Evolutionary conservation across 2,888 invertebrate genomes (phyloP), one percentile per base, ranked within the genome.

Genomic region (Lasioglossum calceatum): DNA sequence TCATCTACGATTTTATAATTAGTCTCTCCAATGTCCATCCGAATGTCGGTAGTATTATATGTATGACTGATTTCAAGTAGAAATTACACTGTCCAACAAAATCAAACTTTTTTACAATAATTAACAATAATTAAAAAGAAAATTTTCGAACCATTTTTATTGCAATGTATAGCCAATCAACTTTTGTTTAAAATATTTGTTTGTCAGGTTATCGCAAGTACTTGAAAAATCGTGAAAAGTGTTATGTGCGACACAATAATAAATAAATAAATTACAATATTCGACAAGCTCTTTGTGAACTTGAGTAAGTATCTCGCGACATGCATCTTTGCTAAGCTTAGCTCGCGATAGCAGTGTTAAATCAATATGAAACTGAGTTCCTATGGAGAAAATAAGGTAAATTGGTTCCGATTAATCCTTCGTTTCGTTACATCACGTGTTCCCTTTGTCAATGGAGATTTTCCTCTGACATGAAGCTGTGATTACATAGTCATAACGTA

Each of bases 291-390:
- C 76, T n/a, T 81, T 32, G 16, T 54, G 36, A 14, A 54, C 4
- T 61, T 12, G 44, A 14, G 23, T 74, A 75, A 14, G 23, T 74
- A 75, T 58, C 70, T 71, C 47, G 27, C 4, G 58, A 75, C 27
- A 67, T 81, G 74, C 77, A 85, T 77, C 85, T 77, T 58, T 91
- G 92, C 86, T 93, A 94, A 93, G 93, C 94, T 93, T 93, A 93
- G 94, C 92, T 84, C 79, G 87, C 83, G 90, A 89, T 91, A 86
- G 92, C 92, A 87, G 91, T 95, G 94, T 95, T 95, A 94, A 94
- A 95, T 95, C 95, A 92, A 95, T 95, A 95, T 93, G 92, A 93
- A 93, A 93, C 92, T 86, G 90, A 94, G 94, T 95, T 95, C 93
- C 95, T 95, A 95, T 95, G 95, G 95, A 93, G 93, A 93, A 86